Evolutionary conservation across 2,888 invertebrate genomes (phyloP), one percentile per base, ranked within the genome.

Genomic region (Hypena proboscidalis): DNA sequence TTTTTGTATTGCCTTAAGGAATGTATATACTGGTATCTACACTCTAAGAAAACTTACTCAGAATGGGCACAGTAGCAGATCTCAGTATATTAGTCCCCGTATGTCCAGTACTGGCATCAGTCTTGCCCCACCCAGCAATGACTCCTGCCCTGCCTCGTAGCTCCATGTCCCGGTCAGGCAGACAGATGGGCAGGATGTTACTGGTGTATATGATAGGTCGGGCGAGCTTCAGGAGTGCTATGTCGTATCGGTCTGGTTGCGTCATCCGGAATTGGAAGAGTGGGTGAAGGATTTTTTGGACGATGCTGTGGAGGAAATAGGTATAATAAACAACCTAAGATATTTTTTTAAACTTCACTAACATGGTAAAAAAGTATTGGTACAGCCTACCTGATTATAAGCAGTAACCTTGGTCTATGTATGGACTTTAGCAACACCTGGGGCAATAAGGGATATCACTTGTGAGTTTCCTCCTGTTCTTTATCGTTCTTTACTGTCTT

Each of bases 41-140:
- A n/a, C n/a, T n/a, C n/a, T n/a, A n/a, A n/a, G 4, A 2, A 5
- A n/a, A 81, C 91, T 93, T 89, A 93, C 95, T 95, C 58, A 97
- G 90, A 64, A 97, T 95, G 33, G 97, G 97, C 26, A 97, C 96
- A 19, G 93, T 93, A 0, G 96, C 96, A 47, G 96, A 96, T 67
- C 96, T 93, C 49, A 97, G 85, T 54, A 96, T 88, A 69, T 96
- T 95, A 0, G 97, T 97, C 4, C 97, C 97, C 7, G 95, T 95
- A 54, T 96, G 95, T 0, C 94, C 93, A 45, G 92, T 92, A 26
- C 93, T 93, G 0, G 94, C 91, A 52, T 95, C 95, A 0, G 95
- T 95, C 80, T 96, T 96, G 1, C 96, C 96, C 96, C 96, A 97
- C 0, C 96, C 96, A 0, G 96, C 96, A 0, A 96, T 95, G 0